Evolutionary conservation across 2,113 vertebrate species (phyloP), one percentile per base, ranked within the genome.

Genomic region (Coregonus clupeaformis): DNA sequence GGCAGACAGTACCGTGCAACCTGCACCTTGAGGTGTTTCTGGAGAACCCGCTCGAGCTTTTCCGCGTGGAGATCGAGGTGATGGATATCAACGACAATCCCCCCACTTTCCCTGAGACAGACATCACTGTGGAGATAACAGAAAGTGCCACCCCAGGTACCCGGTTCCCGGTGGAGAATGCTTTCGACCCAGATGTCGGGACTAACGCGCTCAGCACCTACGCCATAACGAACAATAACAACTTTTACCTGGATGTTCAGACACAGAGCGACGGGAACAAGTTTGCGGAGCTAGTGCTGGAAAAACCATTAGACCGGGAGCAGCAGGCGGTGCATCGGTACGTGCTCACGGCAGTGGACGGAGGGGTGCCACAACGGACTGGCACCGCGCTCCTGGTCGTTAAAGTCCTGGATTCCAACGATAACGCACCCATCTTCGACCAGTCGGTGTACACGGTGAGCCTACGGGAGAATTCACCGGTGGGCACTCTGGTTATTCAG

Each of bases 61-160:
- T 98, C 86, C 95, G 96, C 22, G 96, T 98, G 82, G 97, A 99
- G 86, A 96, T 98, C 24, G 97, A 99, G 78, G 95, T 99, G 85
- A 90, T 98, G 93, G 98, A 99, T 91, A 96, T 98, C 79, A 99
- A 99, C 77, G 98, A 99, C 93, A 99, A 99, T 79, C 94, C 98
- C 0, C 98, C 98, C 72, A 88, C 92, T 78, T 99, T 99, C 76
- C 95, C 97, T 0, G 96, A 97, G 86, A 93, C 96, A 1, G 97
- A 99, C 89, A 95, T 99, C 70, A 95, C 95, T 0, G 95, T 99
- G 90, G 97, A 99, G 90, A 99, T 99, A 89, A 97, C 97, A 0
- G 98, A 99, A 89, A 98, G 96, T 87, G 98, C 98, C 72, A 95
- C 96, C 24, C 97, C 97, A 12, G 97, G 97, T 65, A 99, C 97